Percentiles rank a stretch among this genome's conserved stretches.
Evolutionary conservation across 2,888 invertebrate species (phyloP).

Genomic region (Conops quadrifasciatus): DNA sequence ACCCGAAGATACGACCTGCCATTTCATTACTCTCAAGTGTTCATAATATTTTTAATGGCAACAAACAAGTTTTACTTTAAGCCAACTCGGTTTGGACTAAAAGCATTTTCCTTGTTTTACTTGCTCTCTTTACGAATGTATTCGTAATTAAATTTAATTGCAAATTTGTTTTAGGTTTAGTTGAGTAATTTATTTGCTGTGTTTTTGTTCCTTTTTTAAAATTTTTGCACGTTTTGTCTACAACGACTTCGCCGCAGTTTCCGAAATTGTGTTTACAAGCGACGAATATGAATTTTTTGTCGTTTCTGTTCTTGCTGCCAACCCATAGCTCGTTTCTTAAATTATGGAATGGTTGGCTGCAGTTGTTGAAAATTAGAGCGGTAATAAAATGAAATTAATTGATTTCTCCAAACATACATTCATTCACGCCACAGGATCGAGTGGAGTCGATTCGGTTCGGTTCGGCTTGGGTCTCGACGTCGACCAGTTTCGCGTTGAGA

Average conservation of each 20-base stretch:
- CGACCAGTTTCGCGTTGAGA: neutral
- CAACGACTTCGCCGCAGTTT: neutral
- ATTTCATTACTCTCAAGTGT: neutral
- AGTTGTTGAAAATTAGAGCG: constrained; percentile 21
- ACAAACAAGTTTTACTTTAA: neutral
- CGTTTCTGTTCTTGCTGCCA: no score
- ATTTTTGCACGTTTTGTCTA: neutral
- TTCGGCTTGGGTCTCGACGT: neutral
- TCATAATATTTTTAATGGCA: neutral
- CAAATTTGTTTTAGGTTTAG: constrained; percentile 8
- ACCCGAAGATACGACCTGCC: neutral
- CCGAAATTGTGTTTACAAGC: neutral
- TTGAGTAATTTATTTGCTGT: neutral
- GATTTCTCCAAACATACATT: constrained; percentile 14
- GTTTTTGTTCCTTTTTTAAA: neutral
- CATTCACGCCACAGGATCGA: constrained; percentile 19
- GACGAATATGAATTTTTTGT: neutral
- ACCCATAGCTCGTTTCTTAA: neutral
- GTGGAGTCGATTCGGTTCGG: neutral
- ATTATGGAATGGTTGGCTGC: neutral
- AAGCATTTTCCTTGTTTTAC: neutral
- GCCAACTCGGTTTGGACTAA: neutral
- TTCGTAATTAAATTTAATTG: constrained; percentile 8
- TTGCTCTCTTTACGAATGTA: neutral
- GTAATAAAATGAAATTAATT: constrained; percentile 22